Evolutionary conservation across 1,140 invertebrate species (phyloP), one percentile per base, ranked within the genome.

Genomic region (Dreissena rostriformis): DNA sequence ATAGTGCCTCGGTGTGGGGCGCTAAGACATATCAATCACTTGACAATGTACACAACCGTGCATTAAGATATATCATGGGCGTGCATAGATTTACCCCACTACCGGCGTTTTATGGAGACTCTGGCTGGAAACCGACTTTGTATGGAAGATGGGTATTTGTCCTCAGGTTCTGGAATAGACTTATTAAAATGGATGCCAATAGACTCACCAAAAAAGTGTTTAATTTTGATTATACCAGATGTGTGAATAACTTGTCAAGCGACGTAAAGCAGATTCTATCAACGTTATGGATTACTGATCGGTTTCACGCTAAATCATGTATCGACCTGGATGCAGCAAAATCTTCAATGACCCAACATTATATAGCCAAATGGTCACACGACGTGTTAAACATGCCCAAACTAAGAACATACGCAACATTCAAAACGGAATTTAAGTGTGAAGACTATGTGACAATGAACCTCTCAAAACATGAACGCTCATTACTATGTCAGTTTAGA

Each of bases 401-500:
- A 68, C 28, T 78, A 5, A 78, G 76, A 52, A 78, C 76, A 22
- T 66, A 78, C 24, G 49, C 17, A 67, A 51, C 29, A 49, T 76
- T 76, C 17, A 76, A 76, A 76, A 12, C 53, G 11, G 8, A 28
- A 22, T 67, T 67, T 52, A 28, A 67, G 28, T 29, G 15, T 11
- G 76, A 78, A 49, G 7, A 61, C 19, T 78, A 78, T 68, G 65
- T 78, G 6, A 11, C 22, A 6, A 67, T 78, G 65, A 68, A 79
- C 24, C 17, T 79, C 39, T 17, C n/a, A n/a, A 81, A 81, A 73
- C 11, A n/a, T 49, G 70, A 81, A 66, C 53, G 79, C 4, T 72
- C 79, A 26, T 8, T 28, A 10, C 19, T 81, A 15, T 68, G 67
- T 39, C 68, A 81, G 66, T 81, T 81, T 49, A 39, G 70, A 52